Conservation (phyloP, 2,113 vertebrate genomes). For the Ictalurus punctatus region DNA sequence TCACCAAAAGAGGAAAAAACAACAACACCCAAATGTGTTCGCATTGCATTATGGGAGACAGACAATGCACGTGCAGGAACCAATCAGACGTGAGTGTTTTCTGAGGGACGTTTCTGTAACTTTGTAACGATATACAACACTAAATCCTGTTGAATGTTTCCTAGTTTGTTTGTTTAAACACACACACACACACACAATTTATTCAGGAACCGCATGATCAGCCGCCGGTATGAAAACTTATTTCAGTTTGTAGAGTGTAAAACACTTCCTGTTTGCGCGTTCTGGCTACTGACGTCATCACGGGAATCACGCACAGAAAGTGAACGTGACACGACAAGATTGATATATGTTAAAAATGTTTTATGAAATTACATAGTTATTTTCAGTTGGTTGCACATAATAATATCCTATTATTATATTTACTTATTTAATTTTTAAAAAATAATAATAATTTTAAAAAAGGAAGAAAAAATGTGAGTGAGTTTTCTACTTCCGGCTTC, state of each 20-base stretch:
- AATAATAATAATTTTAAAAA: too few species aligned
- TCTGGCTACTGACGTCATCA: not conserved
- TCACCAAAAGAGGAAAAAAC: not conserved
- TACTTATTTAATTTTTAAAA: too few species aligned
- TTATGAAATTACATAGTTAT: too few species aligned
- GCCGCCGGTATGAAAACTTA: not conserved
- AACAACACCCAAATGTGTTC: not conserved
- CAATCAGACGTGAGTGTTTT: not conserved
- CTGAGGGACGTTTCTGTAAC: not conserved
- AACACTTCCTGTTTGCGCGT: not conserved
- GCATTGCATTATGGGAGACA: conserved; percentile 10
- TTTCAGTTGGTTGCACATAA: too few species aligned
- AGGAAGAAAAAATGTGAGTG: not conserved
- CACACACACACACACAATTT: not conserved
- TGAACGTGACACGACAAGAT: too few species aligned
- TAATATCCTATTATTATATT: too few species aligned
- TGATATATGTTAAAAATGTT: too few species aligned
- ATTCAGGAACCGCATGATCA: not conserved
- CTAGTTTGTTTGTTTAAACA: not conserved
- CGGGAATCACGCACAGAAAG: not conserved
- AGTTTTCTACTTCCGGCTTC: not conserved
- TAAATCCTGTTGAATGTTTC: not conserved
- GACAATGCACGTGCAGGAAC: not conserved
- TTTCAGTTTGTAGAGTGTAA: not conserved
- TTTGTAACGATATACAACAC: not conserved